Evolutionary conservation across 2,113 vertebrate genomes (phyloP), one percentile per base, ranked within the genome.

Genomic region (Mobula hypostoma): DNA sequence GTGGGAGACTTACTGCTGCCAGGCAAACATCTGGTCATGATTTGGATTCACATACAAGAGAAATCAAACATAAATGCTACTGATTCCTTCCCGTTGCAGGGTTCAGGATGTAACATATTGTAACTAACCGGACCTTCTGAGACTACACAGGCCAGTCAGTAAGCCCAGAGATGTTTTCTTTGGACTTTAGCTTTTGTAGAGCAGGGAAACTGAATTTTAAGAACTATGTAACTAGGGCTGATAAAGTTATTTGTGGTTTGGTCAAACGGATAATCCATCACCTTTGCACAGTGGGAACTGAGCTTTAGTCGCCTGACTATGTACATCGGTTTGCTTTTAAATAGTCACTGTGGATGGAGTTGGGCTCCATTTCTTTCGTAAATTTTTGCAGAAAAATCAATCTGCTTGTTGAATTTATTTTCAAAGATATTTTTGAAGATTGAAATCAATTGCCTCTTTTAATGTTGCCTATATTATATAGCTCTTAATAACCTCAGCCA

Each of bases 21-120:
- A 93, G 36, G 48, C 32, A 74, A 70, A 93, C 91, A 72, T 93
- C 91, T 93, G 91, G 32, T 74, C 91, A 93, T 56, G 40, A 93
- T 93, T 93, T 93, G 40, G 24, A 56, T 93, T 93, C 91, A 76
- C 91, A 93, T 93, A 27, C 36, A 74, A 93, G 70, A 70, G 66
- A 93, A 93, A 93, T 93, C 32, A 74, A 93, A 93, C 32, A 40
- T 48, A 56, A 93, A 93, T 93, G 91, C 91, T 48, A 93, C 91
- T 56, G 68, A 92, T 92, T 70, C 61, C 66, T 72, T 48, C 12
- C 91, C 91, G 48, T 74, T 76, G 70, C 91, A 56, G 70, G 17
- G 91, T 76, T 93, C 91, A 93, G 9, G 91, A 56, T 93, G 70
- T 36, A 29, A 93, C 70, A 76, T 74, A 66, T n/a, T 68, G 91